Percentiles rank a stretch among this genome's conserved stretches.
Conservation (phyloP, 2,797 vertebrate species). For the Argya squamiceps region DNA sequence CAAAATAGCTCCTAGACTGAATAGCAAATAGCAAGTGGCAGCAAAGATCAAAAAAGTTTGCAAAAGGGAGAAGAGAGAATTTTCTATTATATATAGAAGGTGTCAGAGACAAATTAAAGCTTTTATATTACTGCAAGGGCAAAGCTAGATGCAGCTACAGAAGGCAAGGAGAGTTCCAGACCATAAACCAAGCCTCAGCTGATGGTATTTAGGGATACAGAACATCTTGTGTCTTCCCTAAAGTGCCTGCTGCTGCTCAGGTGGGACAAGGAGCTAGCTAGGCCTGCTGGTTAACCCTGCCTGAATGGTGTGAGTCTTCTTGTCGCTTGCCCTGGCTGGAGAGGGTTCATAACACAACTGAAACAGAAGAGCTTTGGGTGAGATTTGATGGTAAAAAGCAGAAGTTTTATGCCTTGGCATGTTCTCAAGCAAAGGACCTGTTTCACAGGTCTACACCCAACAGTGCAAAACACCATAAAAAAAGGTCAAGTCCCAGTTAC, state of each 20-base stretch:
- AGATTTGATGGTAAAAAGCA: background rate
- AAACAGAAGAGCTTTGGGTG: background rate
- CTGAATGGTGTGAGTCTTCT: background rate
- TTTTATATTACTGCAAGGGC: background rate
- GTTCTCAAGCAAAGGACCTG: background rate
- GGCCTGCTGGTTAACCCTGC: background rate
- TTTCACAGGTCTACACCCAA: background rate
- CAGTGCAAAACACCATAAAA: background rate
- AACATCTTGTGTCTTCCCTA: background rate
- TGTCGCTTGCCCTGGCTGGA: background rate
- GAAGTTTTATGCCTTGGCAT: background rate
- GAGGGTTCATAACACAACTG: background rate
- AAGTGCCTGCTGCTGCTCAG: background rate
- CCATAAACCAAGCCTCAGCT: background rate
- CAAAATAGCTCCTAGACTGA: background rate
- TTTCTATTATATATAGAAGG: background rate
- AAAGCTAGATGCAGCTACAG: background rate
- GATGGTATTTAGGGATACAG: background rate
- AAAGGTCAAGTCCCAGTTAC: background rate
- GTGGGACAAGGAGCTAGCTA: background rate
- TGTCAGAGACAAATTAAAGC: background rate
- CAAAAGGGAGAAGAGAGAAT: background rate
- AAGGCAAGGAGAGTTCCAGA: background rate
- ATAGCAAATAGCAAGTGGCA: background rate
- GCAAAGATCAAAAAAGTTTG: background rate